phyloP scores from a whole-genome alignment of 2,888 invertebrate species.

The Dioctria linearis region DNA sequence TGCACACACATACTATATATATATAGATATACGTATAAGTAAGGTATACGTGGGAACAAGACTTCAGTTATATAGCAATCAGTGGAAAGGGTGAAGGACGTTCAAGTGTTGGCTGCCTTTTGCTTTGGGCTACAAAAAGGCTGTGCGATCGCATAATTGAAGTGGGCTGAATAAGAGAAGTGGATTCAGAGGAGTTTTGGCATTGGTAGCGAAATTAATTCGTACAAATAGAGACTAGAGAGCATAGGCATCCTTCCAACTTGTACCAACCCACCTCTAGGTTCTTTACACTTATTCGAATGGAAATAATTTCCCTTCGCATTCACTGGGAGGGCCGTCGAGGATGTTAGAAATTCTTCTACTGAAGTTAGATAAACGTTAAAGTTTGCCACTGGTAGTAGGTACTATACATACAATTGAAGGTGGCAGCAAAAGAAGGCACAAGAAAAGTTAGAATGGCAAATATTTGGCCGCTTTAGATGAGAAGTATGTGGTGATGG shows the following conservation, averaged over 20 bases:
- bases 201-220: conserved; percentile 36
- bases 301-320: conserved; percentile 36
- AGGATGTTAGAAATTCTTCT: conserved; percentile 27
- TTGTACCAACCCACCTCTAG: conserved; percentile 4
- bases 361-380: neutral
- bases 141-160: conserved; percentile 50
- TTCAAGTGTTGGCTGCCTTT: conserved; percentile 26
- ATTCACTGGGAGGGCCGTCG: neutral
- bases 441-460: conserved; percentile 43
- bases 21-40: too few relatives aligned
- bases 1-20: too few relatives aligned
- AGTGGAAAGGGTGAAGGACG: conserved; percentile 25
- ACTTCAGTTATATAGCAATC: neutral
- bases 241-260: conserved; percentile 9
- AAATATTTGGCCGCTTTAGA: conserved; percentile 57
- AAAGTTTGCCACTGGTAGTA: neutral
- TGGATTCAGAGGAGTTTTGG: neutral
- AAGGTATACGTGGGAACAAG: neutral
- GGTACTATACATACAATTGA: neutral
- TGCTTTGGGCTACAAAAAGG: conserved; percentile 34
- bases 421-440: conserved; percentile 31
- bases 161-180: conserved; percentile 34
- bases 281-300: conserved; percentile 42
- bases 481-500: conserved; percentile 46
- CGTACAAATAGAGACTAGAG: conserved; percentile 40